Evolutionary conservation across 2,797 vertebrate species (phyloP).

Genomic region (Monodelphis domestica): DNA sequence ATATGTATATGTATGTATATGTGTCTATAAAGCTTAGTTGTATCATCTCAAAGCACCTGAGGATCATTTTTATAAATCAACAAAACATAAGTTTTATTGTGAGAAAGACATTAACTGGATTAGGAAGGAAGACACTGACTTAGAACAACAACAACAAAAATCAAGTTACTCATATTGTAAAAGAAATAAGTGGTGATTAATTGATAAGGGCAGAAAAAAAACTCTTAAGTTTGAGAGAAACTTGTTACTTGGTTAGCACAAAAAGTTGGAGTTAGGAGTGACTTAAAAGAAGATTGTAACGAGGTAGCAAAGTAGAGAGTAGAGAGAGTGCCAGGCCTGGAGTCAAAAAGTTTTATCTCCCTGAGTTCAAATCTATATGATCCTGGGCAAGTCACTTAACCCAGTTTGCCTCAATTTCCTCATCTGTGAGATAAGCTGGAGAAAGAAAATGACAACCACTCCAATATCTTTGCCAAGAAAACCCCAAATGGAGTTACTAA

Average conservation of each 20-base stretch:
- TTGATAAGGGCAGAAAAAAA: neutral
- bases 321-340: neutral
- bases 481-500: neutral
- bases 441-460: neutral
- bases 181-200: neutral
- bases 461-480: neutral
- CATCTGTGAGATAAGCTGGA: neutral
- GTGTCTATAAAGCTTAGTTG: constrained; percentile 52
- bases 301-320: no score
- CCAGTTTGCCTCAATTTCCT: neutral
- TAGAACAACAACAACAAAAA: constrained; percentile 28
- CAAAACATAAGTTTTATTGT: constrained; percentile 11
- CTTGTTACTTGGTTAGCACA: constrained; percentile 16
- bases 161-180: neutral
- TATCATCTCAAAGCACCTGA: constrained; percentile 6
- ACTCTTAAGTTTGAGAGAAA: neutral
- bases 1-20: neutral
- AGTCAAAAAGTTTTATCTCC: neutral
- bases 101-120: constrained; percentile 34
- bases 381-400: neutral
- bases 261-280: neutral
- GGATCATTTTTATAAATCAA: constrained; percentile 49
- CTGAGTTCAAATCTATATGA: neutral
- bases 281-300: neutral
- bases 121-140: constrained; percentile 35